A percentile compares a stretch with the other conserved stretches of the same genome.
Conservation (phyloP, 2,113 vertebrate species). For the Emydura subglobosa region DNA sequence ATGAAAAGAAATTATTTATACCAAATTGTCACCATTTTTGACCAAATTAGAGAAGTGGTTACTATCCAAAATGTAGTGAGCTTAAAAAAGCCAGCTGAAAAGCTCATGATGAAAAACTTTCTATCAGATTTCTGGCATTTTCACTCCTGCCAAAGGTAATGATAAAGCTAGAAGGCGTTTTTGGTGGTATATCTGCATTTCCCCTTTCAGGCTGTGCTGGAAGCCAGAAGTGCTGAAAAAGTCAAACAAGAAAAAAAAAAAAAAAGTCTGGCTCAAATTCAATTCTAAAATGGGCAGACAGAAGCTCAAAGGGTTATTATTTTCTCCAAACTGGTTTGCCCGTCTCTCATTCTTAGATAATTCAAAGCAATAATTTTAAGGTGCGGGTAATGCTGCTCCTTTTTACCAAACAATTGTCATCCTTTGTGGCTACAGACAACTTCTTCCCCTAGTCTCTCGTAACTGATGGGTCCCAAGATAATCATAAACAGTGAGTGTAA, state of each 20-base stretch:
- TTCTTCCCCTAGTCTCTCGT: background rate
- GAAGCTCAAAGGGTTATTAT: background rate
- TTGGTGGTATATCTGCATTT: background rate
- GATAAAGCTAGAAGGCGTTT: background rate
- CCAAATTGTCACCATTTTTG: background rate
- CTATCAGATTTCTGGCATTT: background rate
- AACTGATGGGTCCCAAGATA: constrained; percentile 56
- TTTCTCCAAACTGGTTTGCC: background rate
- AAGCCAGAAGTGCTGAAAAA: background rate
- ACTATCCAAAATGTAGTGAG: background rate
- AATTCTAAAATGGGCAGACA: background rate
- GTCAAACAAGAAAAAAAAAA: background rate
- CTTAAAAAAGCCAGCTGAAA: background rate
- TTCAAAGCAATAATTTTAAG: background rate
- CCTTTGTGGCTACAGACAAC: background rate
- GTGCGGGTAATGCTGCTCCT: background rate
- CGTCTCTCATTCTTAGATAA: background rate
- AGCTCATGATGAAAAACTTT: background rate
- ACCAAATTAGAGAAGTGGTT: background rate
- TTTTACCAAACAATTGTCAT: background rate
- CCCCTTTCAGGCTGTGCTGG: background rate
- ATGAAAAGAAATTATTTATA: background rate
- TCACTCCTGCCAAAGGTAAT: background rate
- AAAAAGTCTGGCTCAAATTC: background rate
- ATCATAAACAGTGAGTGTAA: constrained; percentile 46